Percentiles rank a stretch among this genome's conserved stretches.
These are phyloP conservation scores for Microcebus murinus DNA, from an alignment of 2,113 vertebrate species.

Conservation along the genomic window DNA sequence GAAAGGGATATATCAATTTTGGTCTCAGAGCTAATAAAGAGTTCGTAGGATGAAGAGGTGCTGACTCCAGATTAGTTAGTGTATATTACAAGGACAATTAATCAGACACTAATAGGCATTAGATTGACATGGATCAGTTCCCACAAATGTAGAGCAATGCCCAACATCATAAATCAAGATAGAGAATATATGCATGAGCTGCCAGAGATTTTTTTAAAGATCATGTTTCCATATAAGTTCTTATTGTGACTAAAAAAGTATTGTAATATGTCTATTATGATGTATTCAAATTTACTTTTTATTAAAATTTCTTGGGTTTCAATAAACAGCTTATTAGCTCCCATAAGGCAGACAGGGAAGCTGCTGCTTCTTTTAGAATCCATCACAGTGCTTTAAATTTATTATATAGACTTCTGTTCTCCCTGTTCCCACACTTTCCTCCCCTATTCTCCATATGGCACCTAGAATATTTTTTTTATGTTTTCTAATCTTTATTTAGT, in stretches of 20 bases:
- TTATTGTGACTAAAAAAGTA: not conserved
- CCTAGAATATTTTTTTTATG: not conserved
- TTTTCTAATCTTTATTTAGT: not conserved
- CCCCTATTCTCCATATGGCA: not conserved
- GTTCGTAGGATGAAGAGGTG: not conserved
- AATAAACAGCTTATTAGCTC: not conserved
- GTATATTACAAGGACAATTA: conserved; percentile 55
- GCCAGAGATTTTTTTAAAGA: not conserved
- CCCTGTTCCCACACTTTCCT: not conserved
- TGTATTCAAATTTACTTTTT: not conserved
- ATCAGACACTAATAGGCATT: conserved; percentile 57
- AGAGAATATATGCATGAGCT: not conserved
- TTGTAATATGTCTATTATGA: not conserved
- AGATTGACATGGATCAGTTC: conserved; percentile 67
- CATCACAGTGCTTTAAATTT: not conserved
- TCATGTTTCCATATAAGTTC: not conserved
- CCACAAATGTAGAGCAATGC: conserved; percentile 46
- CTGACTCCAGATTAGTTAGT: not conserved
- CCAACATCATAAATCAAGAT: conserved; percentile 63
- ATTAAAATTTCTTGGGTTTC: not conserved
- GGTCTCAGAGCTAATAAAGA: not conserved
- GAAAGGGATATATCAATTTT: not conserved
- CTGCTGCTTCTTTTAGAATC: not conserved
- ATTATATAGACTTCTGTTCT: not conserved
- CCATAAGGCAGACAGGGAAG: not conserved